Evolutionary conservation across 1,140 invertebrate species (phyloP).

Genomic region (Aporrectodea caliginosa): DNA sequence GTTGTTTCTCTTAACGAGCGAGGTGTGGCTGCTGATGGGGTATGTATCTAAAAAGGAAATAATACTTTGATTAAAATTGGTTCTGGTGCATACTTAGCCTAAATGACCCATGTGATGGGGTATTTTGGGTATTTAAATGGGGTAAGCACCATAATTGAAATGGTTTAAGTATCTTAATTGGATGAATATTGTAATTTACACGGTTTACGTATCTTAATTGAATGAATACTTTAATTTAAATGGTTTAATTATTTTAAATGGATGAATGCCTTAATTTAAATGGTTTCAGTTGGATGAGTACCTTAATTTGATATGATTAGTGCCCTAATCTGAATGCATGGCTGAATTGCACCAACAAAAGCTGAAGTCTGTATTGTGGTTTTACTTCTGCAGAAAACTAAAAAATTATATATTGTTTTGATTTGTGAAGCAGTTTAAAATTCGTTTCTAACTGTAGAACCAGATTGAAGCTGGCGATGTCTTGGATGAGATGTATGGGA

Average conservation of each 20-base stretch:
- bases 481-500: conserved; percentile 64
- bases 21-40: conserved; percentile 30
- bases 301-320: too few species aligned
- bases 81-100: not conserved
- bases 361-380: too few species aligned
- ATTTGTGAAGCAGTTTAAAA: not conserved
- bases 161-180: not conserved
- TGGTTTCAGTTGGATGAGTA: not conserved
- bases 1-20: conserved; percentile 13
- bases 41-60: conserved; percentile 8
- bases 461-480: conserved; percentile 63
- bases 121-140: not conserved
- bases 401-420: not conserved
- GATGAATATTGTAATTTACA: not conserved
- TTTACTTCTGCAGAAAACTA: not conserved
- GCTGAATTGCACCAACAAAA: too few species aligned
- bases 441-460: too few species aligned
- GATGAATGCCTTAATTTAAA: not conserved
- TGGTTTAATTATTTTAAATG: not conserved
- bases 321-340: too few species aligned
- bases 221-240: too few species aligned
- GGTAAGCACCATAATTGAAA: not conserved
- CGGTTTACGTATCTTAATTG: not conserved
- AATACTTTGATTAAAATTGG: not conserved
- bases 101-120: not conserved